phyloP scores from a whole-genome alignment of 2,888 invertebrate genomes.

The Pseudococcus longispinus region DNA sequence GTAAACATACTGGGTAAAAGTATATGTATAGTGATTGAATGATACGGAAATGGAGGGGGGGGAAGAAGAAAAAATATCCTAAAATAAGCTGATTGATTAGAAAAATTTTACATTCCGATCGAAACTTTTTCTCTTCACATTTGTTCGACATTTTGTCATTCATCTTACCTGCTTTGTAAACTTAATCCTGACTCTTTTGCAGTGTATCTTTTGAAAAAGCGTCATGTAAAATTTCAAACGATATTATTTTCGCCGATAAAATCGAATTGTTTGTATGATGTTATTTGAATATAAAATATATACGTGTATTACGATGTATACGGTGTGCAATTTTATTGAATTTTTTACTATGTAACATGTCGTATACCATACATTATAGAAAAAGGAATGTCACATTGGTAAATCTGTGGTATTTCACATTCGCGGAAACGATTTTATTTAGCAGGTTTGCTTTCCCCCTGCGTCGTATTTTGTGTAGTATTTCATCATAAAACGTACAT shows the following conservation, averaged over 20 bases:
- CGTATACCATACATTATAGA: background rate
- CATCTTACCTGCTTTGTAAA: background rate
- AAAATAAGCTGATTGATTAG: background rate
- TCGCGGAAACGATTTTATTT: background rate
- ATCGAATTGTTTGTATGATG: slow-evolving; percentile 27
- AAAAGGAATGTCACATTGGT: background rate
- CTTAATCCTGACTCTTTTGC: background rate
- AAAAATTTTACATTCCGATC: background rate
- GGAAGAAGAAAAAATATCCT: background rate
- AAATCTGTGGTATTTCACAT: slow-evolving; percentile 4
- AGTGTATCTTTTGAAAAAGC: background rate
- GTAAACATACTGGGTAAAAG: background rate
- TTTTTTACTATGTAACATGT: slow-evolving; percentile 12
- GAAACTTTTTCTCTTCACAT: background rate
- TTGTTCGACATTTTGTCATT: background rate
- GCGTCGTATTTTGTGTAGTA: background rate
- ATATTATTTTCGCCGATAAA: slow-evolving; percentile 22
- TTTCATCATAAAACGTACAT: background rate
- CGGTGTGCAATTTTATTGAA: slow-evolving; percentile 7
- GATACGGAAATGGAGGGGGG: background rate
- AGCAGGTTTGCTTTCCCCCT: background rate
- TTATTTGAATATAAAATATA: slow-evolving; percentile 15
- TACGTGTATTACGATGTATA: background rate
- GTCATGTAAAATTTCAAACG: slow-evolving; percentile 9
- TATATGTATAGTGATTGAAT: background rate